Evolutionary conservation across 2,888 invertebrate species (phyloP).

Genomic region (Chrysolina haemoptera): DNA sequence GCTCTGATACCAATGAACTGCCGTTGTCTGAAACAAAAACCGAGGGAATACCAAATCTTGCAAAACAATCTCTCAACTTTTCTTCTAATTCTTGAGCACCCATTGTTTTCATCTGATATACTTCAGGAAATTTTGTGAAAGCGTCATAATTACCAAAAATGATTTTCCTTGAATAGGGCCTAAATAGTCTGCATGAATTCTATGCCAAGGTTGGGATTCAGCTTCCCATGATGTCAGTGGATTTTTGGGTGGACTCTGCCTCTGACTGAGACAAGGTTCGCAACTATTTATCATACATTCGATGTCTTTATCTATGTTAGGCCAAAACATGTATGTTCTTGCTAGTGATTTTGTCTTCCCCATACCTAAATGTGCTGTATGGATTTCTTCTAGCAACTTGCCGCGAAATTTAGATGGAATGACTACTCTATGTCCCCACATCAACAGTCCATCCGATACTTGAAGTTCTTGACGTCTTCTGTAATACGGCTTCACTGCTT

Average conservation of each 20-base stretch:
- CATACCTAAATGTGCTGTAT: slow-evolving; percentile 27
- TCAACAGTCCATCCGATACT: neutral
- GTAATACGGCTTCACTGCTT: neutral
- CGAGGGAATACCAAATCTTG: too few relatives aligned
- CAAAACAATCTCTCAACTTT: too few relatives aligned
- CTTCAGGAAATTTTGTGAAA: slow-evolving; percentile 49
- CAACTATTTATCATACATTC: slow-evolving; percentile 44
- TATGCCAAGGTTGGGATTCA: neutral
- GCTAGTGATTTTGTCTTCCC: slow-evolving; percentile 24
- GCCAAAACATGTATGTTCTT: slow-evolving; percentile 22
- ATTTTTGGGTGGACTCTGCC: slow-evolving; percentile 38
- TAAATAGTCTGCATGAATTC: slow-evolving; percentile 48
- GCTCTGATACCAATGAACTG: neutral
- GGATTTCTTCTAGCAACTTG: slow-evolving; percentile 15
- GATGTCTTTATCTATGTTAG: slow-evolving; percentile 21
- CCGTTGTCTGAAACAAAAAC: slow-evolving; percentile 34
- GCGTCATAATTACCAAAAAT: slow-evolving; percentile 44
- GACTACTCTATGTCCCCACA: slow-evolving; percentile 27
- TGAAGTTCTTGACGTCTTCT: slow-evolving; percentile 7
- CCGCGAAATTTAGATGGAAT: slow-evolving; percentile 6
- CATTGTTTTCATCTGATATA: slow-evolving; percentile 40
- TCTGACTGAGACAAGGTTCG: slow-evolving; percentile 41
- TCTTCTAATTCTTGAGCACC: slow-evolving; percentile 22
- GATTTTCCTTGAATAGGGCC: neutral
- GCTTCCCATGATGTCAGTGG: slow-evolving; percentile 42